A percentile compares a stretch with the other conserved stretches of the same genome.
phyloP scores from a whole-genome alignment of 2,113 vertebrate species.

The Microcebus jonahi region DNA sequence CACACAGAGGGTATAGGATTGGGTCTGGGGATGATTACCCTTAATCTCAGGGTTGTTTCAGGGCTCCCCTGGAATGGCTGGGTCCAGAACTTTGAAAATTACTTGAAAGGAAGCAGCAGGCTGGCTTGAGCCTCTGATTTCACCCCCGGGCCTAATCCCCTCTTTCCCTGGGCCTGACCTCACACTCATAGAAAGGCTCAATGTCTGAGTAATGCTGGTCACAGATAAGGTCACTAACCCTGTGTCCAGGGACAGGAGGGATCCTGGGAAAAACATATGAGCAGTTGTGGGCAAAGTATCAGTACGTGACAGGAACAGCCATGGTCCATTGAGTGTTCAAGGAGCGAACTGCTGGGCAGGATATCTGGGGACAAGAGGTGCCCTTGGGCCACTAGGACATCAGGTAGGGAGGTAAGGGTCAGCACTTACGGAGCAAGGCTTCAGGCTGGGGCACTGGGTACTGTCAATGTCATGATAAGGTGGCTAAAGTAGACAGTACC shows the following conservation, averaged over 20 bases:
- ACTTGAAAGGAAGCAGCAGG: conserved; percentile 83
- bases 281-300: conserved; percentile 93
- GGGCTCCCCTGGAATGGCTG: conserved; percentile 89
- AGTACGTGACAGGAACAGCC: conserved; percentile 90
- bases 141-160: rapidly evolving
- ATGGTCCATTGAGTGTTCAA: conserved; percentile 89
- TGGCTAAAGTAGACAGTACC: conserved; percentile 92
- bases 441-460: background rate
- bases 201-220: conserved; percentile 93
- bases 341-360: conserved; percentile 91
- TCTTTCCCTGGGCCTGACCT: conserved; percentile 80
- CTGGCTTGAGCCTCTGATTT: background rate
- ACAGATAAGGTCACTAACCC: conserved; percentile 89
- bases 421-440: background rate
- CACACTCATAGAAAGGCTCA: conserved; percentile 90
- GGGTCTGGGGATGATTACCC: conserved; percentile 80
- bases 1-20: background rate
- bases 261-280: conserved; percentile 88
- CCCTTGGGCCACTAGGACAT: background rate
- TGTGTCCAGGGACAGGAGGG: conserved; percentile 77
- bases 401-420: background rate
- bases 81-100: conserved; percentile 94
- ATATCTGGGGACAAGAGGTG: conserved; percentile 83
- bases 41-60: conserved; percentile 92
- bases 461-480: conserved; percentile 79